These are phyloP conservation scores for Stenurella melanura DNA, from an alignment of 2,888 invertebrate genomes.

Conservation along the genomic window DNA sequence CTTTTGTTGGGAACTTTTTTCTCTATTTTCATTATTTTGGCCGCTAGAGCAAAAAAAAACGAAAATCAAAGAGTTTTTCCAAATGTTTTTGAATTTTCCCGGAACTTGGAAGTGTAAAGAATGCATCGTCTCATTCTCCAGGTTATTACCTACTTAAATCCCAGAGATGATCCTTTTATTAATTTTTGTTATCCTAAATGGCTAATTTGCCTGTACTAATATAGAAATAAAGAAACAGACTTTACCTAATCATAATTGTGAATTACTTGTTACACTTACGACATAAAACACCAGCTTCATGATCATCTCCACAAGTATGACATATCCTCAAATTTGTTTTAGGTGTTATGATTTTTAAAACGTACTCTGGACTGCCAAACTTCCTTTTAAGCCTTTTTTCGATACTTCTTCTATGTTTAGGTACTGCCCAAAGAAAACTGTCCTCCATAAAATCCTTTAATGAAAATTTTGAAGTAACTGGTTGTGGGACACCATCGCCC, in stretches of 20 bases:
- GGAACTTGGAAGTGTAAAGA: too few species aligned
- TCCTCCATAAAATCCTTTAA: slow-evolving; percentile 82
- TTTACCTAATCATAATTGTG: background rate
- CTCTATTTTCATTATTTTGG: too few species aligned
- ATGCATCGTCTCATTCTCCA: too few species aligned
- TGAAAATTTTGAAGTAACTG: slow-evolving; percentile 66
- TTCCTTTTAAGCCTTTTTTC: slow-evolving; percentile 85
- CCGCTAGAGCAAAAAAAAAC: too few species aligned
- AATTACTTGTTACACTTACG: slow-evolving; percentile 76
- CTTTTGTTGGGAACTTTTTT: too few species aligned
- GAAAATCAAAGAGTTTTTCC: too few species aligned
- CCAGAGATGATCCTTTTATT: too few species aligned
- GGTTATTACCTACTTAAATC: too few species aligned
- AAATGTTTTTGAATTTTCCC: too few species aligned
- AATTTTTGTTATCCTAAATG: too few species aligned
- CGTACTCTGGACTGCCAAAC: slow-evolving; percentile 81
- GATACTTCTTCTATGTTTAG: slow-evolving; percentile 84
- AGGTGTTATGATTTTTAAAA: slow-evolving; percentile 81
- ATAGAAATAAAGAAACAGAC: too few species aligned
- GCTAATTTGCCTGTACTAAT: too few species aligned
- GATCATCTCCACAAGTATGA: slow-evolving; percentile 87
- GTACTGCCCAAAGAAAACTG: slow-evolving; percentile 88
- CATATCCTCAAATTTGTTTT: slow-evolving; percentile 86
- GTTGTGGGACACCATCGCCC: slow-evolving; percentile 48
- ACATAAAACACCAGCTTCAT: slow-evolving; percentile 87